Evolutionary conservation across 2,113 vertebrate genomes (phyloP), one percentile per base, ranked within the genome.

Genomic region (Rhineura floridana): DNA sequence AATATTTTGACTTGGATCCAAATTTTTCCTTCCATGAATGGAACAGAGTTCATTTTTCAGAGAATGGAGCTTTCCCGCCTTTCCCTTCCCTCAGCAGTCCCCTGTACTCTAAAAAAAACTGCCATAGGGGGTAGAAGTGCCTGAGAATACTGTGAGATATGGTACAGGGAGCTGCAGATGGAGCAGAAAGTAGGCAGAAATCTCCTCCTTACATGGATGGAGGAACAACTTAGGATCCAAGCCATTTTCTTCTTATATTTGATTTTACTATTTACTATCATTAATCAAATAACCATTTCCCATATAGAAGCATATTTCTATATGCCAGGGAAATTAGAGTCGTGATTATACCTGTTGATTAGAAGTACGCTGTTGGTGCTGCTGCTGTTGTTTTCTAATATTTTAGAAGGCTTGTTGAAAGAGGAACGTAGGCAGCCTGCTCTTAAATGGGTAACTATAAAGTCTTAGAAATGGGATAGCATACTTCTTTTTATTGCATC

Each of bases 1-100:
- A 95, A 91, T 92, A 90, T 94, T 89, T 39, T 72, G 36, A 72
- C 39, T 72, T 72, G 70, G 39, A 72, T 72, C n/a, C 39, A 9
- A 36, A 70, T n/a, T 36, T n/a, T 72, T 39, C 17, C 70, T 72
- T 72, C n/a, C 39, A 4, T 72, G 5, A 21, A 21, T 39, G 39
- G 36, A 17, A 72, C 19, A 72, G 70, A 72, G 36, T 70, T 70
- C 63, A 59, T 67, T 69, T 30, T 69, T 69, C 28, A 69, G 2
- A 69, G 28, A 30, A 33, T 33, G 30, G 65, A 33, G 10, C 28
- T 69, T 72, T 17, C 70, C 19, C 36, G 36, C 19, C n/a, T 36
- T 12, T n/a, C 17, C 3, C 70, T 36, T 72, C 19, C 17, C 55
- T 59, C 55, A 17, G 55, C 17, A 59, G 6, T 72, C 65, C 36